Percentiles rank a stretch among this genome's conserved stretches.
These are phyloP conservation scores for Oplegnathus fasciatus DNA, from an alignment of 2,113 vertebrate genomes.

Conservation along the genomic window DNA sequence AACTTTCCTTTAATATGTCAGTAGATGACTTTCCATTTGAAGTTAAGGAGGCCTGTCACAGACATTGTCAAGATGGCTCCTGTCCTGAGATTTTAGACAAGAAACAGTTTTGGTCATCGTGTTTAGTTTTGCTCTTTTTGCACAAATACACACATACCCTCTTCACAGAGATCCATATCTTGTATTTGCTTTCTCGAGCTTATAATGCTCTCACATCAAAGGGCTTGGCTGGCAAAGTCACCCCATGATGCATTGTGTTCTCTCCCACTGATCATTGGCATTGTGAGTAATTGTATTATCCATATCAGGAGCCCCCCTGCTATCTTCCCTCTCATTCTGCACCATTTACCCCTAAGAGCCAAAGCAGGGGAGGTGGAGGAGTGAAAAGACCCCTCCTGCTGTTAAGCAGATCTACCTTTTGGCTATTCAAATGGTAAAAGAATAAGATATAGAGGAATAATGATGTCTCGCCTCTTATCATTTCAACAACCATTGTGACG, in stretches of 20 bases:
- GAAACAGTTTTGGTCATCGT: constrained; percentile 45
- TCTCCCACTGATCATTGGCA: constrained; percentile 75
- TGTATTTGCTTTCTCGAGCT: constrained; percentile 65
- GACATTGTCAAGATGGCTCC: neutral
- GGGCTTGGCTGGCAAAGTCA: constrained; percentile 62
- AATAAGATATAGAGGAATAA: constrained; percentile 65
- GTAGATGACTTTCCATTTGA: constrained; percentile 8
- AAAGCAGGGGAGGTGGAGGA: constrained; percentile 52
- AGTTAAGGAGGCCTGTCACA: neutral
- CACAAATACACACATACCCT: constrained; percentile 29
- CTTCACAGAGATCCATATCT: constrained; percentile 37
- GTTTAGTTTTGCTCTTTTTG: constrained; percentile 36
- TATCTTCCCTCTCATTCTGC: constrained; percentile 51
- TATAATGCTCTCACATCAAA: constrained; percentile 80
- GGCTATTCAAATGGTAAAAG: constrained; percentile 66
- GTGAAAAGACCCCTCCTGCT: constrained; percentile 71
- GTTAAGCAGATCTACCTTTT: constrained; percentile 71
- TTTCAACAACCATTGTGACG: constrained; percentile 52
- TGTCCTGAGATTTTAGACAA: constrained; percentile 25
- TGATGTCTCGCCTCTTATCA: constrained; percentile 61
- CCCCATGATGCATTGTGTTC: constrained; percentile 70
- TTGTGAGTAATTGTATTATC: constrained; percentile 75
- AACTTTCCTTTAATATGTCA: neutral
- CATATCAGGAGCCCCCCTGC: constrained; percentile 62
- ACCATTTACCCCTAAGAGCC: constrained; percentile 71